Conservation (phyloP, 2,888 invertebrate genomes). For the Lithophane leautieri region DNA sequence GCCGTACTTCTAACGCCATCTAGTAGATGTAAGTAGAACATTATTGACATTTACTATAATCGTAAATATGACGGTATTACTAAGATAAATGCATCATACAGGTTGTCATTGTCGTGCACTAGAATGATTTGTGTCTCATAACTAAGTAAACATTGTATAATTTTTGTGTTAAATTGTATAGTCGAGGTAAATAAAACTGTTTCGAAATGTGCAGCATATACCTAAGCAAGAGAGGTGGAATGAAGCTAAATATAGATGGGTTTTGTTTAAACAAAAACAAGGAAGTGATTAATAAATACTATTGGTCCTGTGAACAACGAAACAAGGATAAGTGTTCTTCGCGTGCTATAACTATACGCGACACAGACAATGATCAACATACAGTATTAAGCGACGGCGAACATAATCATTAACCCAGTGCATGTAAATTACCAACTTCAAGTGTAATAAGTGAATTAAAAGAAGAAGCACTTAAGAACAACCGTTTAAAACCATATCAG, state of each 20-base stretch:
- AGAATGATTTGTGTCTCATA: no score
- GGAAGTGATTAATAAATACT: constrained; percentile 31
- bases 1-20: no score
- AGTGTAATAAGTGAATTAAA: background rate
- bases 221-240: constrained; percentile 28
- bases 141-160: no score
- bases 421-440: constrained; percentile 30
- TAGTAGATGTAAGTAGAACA: no score
- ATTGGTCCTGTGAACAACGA: constrained; percentile 26
- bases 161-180: no score
- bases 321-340: constrained; percentile 33
- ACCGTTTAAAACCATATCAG: no score
- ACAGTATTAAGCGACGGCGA: constrained; percentile 36
- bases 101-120: no score
- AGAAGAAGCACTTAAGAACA: no score
- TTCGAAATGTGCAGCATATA: constrained; percentile 26
- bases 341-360: constrained; percentile 38
- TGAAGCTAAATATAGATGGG: constrained; percentile 22
- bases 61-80: no score
- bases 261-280: constrained; percentile 23
- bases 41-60: no score
- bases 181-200: no score
- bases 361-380: constrained; percentile 37
- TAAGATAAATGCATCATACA: no score
- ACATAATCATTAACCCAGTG: constrained; percentile 38